Evolutionary conservation across 1,140 invertebrate species (phyloP).

Genomic region (Aphelinus certus): DNA sequence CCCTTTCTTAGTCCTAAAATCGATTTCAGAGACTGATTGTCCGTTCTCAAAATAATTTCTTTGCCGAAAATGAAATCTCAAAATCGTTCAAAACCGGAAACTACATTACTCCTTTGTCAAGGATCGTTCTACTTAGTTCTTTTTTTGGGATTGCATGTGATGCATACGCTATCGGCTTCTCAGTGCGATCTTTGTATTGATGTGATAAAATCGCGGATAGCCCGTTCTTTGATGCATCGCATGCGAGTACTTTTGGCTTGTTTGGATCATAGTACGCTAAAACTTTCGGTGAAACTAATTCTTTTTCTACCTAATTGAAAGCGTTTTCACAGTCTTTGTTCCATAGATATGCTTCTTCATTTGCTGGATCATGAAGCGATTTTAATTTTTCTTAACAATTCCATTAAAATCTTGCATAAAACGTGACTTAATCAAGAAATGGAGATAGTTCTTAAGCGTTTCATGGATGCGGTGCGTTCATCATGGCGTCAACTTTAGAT

Average conservation of each 20-base stretch:
- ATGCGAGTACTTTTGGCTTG: constrained; percentile 25
- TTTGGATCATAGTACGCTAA: too few species aligned
- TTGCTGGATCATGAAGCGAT: constrained; percentile 22
- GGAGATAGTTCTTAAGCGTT: constrained; percentile 37
- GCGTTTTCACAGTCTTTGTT: constrained; percentile 25
- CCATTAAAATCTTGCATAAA: constrained; percentile 44
- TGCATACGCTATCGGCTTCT: background rate
- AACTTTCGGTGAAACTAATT: constrained; percentile 38
- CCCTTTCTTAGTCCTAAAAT: constrained; percentile 7
- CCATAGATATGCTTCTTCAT: too few species aligned
- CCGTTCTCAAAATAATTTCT: background rate
- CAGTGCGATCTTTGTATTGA: constrained; percentile 8
- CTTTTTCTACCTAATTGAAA: constrained; percentile 34
- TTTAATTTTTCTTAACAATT: constrained; percentile 27
- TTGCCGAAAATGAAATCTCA: background rate
- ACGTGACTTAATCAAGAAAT: constrained; percentile 47
- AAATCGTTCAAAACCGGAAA: constrained; percentile 7
- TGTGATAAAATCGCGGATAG: background rate
- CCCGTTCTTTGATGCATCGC: constrained; percentile 36
- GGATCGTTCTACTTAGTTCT: too few species aligned
- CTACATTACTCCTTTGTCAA: background rate
- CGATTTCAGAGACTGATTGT: background rate
- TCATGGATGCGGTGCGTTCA: constrained; percentile 30
- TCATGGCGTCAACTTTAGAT: too few species aligned
- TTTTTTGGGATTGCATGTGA: too few species aligned